phyloP scores from a whole-genome alignment of 2,888 invertebrate genomes.

The Aphrophora alni region DNA sequence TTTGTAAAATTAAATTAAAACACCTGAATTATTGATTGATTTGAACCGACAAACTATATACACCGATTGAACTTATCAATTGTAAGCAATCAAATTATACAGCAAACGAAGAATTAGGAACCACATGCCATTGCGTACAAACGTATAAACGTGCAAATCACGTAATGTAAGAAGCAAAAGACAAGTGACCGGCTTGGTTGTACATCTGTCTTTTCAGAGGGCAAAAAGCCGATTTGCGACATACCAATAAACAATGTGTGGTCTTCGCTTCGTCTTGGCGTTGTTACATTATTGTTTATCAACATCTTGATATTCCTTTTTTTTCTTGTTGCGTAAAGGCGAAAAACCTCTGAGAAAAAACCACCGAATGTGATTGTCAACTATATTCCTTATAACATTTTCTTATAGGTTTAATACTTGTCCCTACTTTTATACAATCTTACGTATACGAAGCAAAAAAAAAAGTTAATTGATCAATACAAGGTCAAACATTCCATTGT shows the following conservation, averaged over 20 bases:
- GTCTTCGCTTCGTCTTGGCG: background rate
- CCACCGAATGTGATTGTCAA: background rate
- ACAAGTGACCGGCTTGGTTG: background rate
- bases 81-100: background rate
- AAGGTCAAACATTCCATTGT: no score
- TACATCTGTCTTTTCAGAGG: background rate
- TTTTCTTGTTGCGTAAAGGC: no score
- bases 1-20: no score
- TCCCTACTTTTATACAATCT: no score
- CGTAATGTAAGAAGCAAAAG: background rate
- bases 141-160: background rate
- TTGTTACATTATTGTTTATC: background rate
- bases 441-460: no score
- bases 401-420: no score
- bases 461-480: no score
- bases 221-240: background rate
- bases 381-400: no score
- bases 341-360: background rate
- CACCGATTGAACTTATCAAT: background rate
- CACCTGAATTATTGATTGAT: no score
- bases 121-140: background rate
- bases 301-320: background rate
- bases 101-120: background rate
- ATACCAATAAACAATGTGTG: constrained; percentile 2
- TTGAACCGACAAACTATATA: no score